Evolutionary conservation across 2,888 invertebrate genomes (phyloP).

Genomic region (Acanthosepion esculentum): DNA sequence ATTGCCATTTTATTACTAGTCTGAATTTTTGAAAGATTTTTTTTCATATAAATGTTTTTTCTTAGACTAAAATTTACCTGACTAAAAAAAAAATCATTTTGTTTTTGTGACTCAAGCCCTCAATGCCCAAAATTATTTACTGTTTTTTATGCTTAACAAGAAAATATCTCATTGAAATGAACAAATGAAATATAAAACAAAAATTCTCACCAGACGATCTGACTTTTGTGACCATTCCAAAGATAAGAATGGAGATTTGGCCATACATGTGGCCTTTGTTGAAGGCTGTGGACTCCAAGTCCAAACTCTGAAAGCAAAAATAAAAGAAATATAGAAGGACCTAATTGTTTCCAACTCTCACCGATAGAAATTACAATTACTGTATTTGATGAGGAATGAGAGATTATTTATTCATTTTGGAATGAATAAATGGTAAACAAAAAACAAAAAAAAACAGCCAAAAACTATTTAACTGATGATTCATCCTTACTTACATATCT

Average conservation of each 20-base stretch:
- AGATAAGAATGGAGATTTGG: conserved; percentile 78
- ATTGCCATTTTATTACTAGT: too few relatives aligned
- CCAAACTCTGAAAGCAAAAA: conserved; percentile 72
- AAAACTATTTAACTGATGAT: too few relatives aligned
- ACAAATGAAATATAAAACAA: not conserved
- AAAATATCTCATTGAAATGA: not conserved
- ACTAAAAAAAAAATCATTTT: not conserved
- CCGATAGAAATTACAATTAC: too few relatives aligned
- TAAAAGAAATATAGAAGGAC: not conserved
- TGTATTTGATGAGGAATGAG: too few relatives aligned
- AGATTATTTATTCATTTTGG: too few relatives aligned
- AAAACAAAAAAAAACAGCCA: too few relatives aligned
- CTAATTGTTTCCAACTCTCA: not conserved
- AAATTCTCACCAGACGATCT: conserved; percentile 77
- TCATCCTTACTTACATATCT: too few relatives aligned
- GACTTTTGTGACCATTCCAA: conserved; percentile 80
- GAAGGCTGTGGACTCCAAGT: conserved; percentile 75
- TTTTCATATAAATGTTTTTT: not conserved
- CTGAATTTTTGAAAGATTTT: too few relatives aligned
- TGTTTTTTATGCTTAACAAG: not conserved
- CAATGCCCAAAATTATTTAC: not conserved
- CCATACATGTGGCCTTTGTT: conserved; percentile 78
- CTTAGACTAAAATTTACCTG: not conserved
- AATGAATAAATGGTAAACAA: too few relatives aligned
- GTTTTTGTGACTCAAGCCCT: not conserved